Evolutionary conservation across 2,113 vertebrate species (phyloP), one percentile per base, ranked within the genome.

Genomic region (Pterocles gutturalis): DNA sequence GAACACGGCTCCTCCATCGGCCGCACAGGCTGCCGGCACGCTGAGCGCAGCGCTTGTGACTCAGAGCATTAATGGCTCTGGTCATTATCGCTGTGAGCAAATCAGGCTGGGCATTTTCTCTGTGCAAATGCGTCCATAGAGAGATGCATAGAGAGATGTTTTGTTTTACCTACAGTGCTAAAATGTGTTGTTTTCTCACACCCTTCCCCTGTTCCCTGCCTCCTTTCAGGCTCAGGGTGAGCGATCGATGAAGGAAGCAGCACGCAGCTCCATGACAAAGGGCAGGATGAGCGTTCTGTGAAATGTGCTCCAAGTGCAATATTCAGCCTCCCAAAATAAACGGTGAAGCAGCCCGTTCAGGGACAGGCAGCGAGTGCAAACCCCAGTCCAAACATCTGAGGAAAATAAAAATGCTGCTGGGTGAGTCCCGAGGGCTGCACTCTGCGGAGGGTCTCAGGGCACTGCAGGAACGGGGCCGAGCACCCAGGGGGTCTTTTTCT

Each of bases 261-360:
- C 46, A 15, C 6, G 4, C 36, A 58, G 34, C n/a, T 72, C 71
- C 0, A 0, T 43, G 34, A 90, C 75, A 72, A 80, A 83, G 66
- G 36, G 54, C 38, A 45, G 20, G 43, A 31, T 33, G 11, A 48
- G 34, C 41, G 6, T 64, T 86, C 83, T 65, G 62, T 83, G 76
- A 51, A 75, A 48, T 5, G 2, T 4, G 8, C 90, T 83, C 48
- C 38, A 60, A 71, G 76, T 45, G 55, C 60, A 33, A 29, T 66
- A n/a, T 82, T 75, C 71, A 55, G 54, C 57, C 55, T 92, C 51
- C 55, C 58, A 75, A 89, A 96, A 88, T 78, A 78, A 93, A 60
- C 71, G 25, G 46, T 4, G 1, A 89, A 89, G 60, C n/a, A 38
- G 51, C 54, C 66, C 4, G 1, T 83, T 79, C 48, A 36, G 77